Conservation (phyloP, 1,140 invertebrate genomes). For the Drosophila lacertosa region DNA sequence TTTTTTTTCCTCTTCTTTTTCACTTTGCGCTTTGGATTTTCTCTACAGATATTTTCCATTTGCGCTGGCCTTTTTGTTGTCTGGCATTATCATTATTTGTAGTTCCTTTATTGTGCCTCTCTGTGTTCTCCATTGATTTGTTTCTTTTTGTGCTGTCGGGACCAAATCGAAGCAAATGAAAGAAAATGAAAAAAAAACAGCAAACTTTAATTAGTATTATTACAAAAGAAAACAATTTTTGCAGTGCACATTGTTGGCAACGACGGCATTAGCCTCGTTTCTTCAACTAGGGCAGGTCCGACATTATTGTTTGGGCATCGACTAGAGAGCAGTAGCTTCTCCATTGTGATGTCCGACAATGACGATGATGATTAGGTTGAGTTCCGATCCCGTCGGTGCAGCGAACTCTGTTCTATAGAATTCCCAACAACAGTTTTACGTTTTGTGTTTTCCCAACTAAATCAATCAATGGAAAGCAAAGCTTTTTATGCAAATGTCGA, state of each 20-base stretch:
- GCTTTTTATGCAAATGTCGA: no score
- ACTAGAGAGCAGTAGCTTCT: not conserved
- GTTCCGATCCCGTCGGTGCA: constrained; percentile 6
- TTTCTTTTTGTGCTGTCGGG: constrained; percentile 13
- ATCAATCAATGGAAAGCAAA: no score
- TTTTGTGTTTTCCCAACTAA: not conserved
- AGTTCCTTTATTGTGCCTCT: constrained; percentile 43
- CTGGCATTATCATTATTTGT: constrained; percentile 52
- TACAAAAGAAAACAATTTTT: constrained; percentile 78
- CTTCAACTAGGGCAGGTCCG: constrained; percentile 34
- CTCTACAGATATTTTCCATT: constrained; percentile 66
- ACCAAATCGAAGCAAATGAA: constrained; percentile 42
- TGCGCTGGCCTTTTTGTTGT: constrained; percentile 10
- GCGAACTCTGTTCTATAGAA: not conserved
- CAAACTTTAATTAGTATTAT: constrained; percentile 77
- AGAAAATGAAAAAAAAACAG: constrained; percentile 30
- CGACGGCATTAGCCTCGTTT: constrained; percentile 71
- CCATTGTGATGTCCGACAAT: constrained; percentile 14
- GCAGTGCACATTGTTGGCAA: constrained; percentile 53
- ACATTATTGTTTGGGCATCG: not conserved
- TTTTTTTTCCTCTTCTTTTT: constrained; percentile 17
- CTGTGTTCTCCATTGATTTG: constrained; percentile 54
- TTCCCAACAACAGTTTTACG: not conserved
- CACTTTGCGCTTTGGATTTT: constrained; percentile 48
- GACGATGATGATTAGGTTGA: constrained; percentile 1